Percentiles rank a stretch among this genome's conserved stretches.
Evolutionary conservation across 2,888 invertebrate genomes (phyloP).

Genomic region (Dorcus hopei): DNA sequence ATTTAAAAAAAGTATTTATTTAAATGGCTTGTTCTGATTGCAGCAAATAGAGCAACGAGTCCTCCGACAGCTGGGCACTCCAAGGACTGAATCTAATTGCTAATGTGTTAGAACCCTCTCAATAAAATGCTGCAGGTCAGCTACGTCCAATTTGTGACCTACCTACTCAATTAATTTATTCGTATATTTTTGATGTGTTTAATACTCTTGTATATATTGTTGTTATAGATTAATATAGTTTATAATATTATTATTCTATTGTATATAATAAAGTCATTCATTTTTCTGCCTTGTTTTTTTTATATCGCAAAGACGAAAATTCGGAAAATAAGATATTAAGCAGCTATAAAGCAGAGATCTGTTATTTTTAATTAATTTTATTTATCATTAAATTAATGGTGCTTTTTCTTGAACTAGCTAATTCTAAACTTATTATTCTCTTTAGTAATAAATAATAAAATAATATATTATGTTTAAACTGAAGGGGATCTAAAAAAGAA

Average conservation of each 20-base stretch:
- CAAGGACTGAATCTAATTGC: constrained; percentile 48
- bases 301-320: no score
- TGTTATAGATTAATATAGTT: constrained; percentile 48
- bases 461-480: no score
- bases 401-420: no score
- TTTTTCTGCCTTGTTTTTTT: no score
- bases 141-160: constrained; percentile 34
- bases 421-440: no score
- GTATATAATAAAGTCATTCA: constrained; percentile 31
- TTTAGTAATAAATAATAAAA: no score
- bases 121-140: constrained; percentile 37
- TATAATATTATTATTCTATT: constrained; percentile 43
- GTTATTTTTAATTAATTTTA: no score
- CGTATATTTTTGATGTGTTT: constrained; percentile 33
- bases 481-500: no score
- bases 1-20: no score
- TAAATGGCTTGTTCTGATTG: constrained; percentile 21
- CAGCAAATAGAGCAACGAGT: constrained; percentile 52
- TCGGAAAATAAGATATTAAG: no score
- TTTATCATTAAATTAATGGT: no score
- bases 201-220: constrained; percentile 42
- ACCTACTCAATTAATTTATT: constrained; percentile 16
- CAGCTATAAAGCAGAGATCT: no score
- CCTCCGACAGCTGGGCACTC: constrained; percentile 48
- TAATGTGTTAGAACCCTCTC: constrained; percentile 22